Conservation (phyloP, 2,888 invertebrate species). For the Micoletzkya japonica region DNA sequence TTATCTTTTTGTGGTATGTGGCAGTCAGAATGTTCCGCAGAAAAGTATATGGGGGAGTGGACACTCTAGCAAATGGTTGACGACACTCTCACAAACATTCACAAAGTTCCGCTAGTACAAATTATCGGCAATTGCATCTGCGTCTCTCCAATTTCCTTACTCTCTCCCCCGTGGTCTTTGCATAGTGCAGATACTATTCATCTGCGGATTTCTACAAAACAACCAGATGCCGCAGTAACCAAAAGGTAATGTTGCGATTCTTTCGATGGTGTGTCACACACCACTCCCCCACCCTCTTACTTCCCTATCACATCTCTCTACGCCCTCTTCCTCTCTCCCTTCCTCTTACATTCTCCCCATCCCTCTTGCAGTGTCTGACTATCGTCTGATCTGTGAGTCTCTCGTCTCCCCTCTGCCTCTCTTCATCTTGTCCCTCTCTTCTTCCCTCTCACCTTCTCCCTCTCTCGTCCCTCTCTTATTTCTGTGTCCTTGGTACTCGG, state of each 20-base stretch:
- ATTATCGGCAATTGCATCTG: too few species aligned
- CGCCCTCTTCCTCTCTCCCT: constrained; percentile 11
- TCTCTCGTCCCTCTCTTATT: not conserved
- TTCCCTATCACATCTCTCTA: constrained; percentile 3
- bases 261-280: not conserved
- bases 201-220: too few species aligned
- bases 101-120: too few species aligned
- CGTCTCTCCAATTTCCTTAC: too few species aligned
- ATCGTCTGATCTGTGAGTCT: not conserved
- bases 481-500: too few species aligned
- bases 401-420: constrained; percentile 1
- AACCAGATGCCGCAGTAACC: not conserved
- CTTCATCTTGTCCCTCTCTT: not conserved
- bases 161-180: too few species aligned
- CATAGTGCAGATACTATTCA: too few species aligned
- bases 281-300: not conserved
- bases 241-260: not conserved
- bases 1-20: too few species aligned
- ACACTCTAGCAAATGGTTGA: too few species aligned
- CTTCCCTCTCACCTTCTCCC: constrained; percentile 3
- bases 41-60: too few species aligned
- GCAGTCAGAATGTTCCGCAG: too few species aligned
- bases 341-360: not conserved
- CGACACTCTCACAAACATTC: too few species aligned
- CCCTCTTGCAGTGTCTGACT: constrained; percentile 1